phyloP scores from a whole-genome alignment of 2,113 vertebrate species.

The Ageneiosus marmoratus region DNA sequence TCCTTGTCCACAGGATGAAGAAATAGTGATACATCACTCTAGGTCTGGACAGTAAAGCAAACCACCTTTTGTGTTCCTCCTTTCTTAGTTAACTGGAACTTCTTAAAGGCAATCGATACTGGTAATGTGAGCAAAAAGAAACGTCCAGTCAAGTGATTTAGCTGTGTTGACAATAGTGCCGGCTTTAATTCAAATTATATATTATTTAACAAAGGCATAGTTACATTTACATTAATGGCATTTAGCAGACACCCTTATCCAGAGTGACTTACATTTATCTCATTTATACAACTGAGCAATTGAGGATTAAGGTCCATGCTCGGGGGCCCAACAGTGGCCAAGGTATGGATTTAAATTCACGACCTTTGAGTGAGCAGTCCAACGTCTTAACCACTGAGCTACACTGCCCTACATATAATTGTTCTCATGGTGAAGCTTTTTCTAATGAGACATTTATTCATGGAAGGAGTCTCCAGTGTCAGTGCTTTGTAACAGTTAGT shows the following conservation, averaged over 20 bases:
- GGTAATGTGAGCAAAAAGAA: background rate
- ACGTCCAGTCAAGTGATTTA: background rate
- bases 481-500: background rate
- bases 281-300: too few relatives aligned
- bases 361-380: too few relatives aligned
- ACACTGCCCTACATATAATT: too few relatives aligned
- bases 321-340: too few relatives aligned
- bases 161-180: background rate
- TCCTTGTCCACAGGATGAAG: conserved; percentile 1
- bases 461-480: background rate
- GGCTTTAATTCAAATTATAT: background rate
- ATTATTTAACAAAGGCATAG: background rate
- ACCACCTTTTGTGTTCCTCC: background rate
- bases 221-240: too few relatives aligned
- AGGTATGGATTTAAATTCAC: too few relatives aligned
- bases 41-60: background rate
- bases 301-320: too few relatives aligned
- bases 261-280: too few relatives aligned
- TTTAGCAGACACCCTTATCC: too few relatives aligned
- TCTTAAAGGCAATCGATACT: background rate
- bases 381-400: too few relatives aligned
- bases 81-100: background rate
- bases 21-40: background rate
- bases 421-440: background rate
- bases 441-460: background rate